Evolutionary conservation across 2,797 vertebrate genomes (phyloP).

Genomic region (Eulemur albifrons): DNA sequence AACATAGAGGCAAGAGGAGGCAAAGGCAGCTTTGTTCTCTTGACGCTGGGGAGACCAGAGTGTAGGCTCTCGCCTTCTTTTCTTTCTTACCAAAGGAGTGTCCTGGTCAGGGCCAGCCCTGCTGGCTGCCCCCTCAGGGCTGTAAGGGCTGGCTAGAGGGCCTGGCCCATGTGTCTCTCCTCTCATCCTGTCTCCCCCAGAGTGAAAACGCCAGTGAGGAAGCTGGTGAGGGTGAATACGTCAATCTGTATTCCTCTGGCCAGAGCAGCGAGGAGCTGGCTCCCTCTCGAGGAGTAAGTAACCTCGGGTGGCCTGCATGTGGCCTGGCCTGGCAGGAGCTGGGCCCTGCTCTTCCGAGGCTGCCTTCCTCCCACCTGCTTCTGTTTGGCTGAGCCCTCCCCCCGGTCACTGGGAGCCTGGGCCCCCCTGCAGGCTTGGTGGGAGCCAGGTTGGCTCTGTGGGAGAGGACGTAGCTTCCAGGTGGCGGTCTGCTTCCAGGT

Average conservation of each 20-base stretch:
- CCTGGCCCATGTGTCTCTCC: slow-evolving; percentile 72
- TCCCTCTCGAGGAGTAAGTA: slow-evolving; percentile 95
- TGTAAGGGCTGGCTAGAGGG: background rate
- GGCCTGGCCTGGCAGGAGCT: background rate
- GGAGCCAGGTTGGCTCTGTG: background rate
- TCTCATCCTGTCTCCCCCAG: slow-evolving; percentile 90
- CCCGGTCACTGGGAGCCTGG: background rate
- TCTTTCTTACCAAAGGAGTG: background rate
- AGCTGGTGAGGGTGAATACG: slow-evolving; percentile 95
- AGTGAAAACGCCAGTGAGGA: slow-evolving; percentile 94
- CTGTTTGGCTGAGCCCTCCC: background rate
- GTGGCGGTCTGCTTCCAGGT: background rate
- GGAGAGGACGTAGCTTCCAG: background rate
- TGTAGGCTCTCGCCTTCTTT: fast-evolving
- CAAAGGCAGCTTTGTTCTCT: background rate
- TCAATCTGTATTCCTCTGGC: slow-evolving; percentile 96
- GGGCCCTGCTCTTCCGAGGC: slow-evolving; percentile 33
- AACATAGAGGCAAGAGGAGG: fast-evolving
- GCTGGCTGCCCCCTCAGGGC: background rate
- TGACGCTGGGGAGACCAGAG: background rate
- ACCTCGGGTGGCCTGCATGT: slow-evolving; percentile 77
- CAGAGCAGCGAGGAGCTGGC: slow-evolving; percentile 94
- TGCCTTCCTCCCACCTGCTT: slow-evolving; percentile 47
- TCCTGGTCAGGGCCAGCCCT: background rate
- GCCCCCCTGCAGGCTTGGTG: background rate